Conservation (phyloP, 2,888 invertebrate genomes). For the Scelioninae gen. 1 region DNA sequence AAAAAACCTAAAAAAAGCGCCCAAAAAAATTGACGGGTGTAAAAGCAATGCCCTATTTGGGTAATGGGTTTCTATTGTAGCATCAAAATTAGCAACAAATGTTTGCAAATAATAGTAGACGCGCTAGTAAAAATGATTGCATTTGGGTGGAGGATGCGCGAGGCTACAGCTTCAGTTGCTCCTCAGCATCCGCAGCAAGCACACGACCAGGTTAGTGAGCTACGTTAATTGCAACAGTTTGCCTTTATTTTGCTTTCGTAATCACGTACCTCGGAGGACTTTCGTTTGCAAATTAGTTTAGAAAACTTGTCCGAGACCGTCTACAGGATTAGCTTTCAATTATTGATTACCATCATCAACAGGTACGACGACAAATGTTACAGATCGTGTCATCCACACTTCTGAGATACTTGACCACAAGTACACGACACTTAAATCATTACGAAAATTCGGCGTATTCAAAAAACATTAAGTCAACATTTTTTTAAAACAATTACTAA, state of each 20-base stretch:
- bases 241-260: conserved; percentile 53
- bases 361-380: conserved; percentile 56
- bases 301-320: conserved; percentile 18
- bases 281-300: conserved; percentile 40
- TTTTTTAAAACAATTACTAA: too few relatives aligned
- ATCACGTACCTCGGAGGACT: conserved; percentile 5
- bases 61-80: not conserved
- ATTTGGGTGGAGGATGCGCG: conserved; percentile 72
- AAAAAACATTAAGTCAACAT: not conserved
- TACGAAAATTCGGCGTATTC: not conserved
- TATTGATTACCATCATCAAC: conserved; percentile 61
- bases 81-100: conserved; percentile 31
- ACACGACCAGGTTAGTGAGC: conserved; percentile 71
- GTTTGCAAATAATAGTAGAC: conserved; percentile 55
- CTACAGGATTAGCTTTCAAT: conserved; percentile 31
- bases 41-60: not conserved
- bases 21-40: not conserved
- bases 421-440: conserved; percentile 3
- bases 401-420: conserved; percentile 33
- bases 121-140: conserved; percentile 71
- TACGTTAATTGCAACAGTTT: conserved; percentile 60
- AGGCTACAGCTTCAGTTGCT: conserved; percentile 72
- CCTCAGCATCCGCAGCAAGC: conserved; percentile 72
- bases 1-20: conserved; percentile 4
- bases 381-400: conserved; percentile 37